Evolutionary conservation across 2,888 invertebrate genomes (phyloP).

Genomic region (Lycocerus yunnanus): DNA sequence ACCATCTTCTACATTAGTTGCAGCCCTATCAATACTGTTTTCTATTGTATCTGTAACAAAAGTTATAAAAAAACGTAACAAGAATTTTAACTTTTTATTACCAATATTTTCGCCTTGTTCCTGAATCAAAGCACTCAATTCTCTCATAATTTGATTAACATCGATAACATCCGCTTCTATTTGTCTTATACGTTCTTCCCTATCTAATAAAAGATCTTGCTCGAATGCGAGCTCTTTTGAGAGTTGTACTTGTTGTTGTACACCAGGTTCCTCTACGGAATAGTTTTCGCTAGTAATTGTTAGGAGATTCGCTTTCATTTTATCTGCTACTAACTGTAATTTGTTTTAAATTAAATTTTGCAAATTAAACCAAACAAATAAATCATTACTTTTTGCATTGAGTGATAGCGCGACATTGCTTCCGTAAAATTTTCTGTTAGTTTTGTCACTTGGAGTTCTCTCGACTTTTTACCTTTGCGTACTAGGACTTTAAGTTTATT

Average conservation of each 20-base stretch:
- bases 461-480: constrained; percentile 74
- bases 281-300: constrained; percentile 44
- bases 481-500: constrained; percentile 72
- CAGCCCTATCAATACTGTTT: constrained; percentile 76
- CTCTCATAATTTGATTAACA: constrained; percentile 82
- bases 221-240: constrained; percentile 74
- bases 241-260: constrained; percentile 53
- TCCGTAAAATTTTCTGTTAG: constrained; percentile 82
- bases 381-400: constrained; percentile 73
- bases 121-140: constrained; percentile 71
- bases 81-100: constrained; percentile 60
- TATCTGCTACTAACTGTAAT: constrained; percentile 65
- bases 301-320: constrained; percentile 68
- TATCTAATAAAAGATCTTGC: constrained; percentile 77
- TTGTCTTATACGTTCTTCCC: constrained; percentile 77
- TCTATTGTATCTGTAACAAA: constrained; percentile 76
- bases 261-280: constrained; percentile 49
- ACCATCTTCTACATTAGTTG: constrained; percentile 78
- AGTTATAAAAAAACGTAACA: not conserved
- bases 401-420: constrained; percentile 75
- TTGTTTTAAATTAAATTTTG: not conserved
- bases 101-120: constrained; percentile 75
- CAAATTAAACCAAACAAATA: not conserved
- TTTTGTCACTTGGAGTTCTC: constrained; percentile 82
- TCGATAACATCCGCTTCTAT: constrained; percentile 84